Base-by-base conservation (phyloP, 2,888 invertebrate genomes). In the Polylopha cassiicola region DNA sequence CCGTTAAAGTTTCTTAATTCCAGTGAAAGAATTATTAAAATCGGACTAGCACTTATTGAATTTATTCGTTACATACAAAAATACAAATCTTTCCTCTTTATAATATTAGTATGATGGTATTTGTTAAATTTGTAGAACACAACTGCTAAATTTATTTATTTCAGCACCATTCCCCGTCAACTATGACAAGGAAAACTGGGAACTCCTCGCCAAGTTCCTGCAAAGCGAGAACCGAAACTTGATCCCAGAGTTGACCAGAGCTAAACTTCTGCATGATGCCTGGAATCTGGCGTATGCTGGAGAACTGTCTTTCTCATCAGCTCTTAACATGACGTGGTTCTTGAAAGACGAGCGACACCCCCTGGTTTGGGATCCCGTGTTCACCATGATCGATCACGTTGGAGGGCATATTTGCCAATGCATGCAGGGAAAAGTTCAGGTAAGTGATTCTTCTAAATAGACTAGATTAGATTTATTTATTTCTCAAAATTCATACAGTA, bases 121-220 rank as follows among this genome's bases (percentile, higher is more conserved):
- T n/a, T n/a, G n/a, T n/a, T n/a, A n/a, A n/a, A n/a, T n/a, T n/a
- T n/a, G n/a, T n/a, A n/a, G n/a, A n/a, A n/a, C n/a, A n/a, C n/a
- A n/a, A n/a, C 21, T 30, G 10, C n/a, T 28, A 6, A 15, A 4
- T 31, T 21, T 33, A n/a, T 33, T 39, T 23, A 15, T 65, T 65
- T 8, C 56, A 92, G 92, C 92, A 1, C 93, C 94, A 21, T 94
- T 90, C 73, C 92, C 93, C 2, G 95, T 95, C 0, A 94, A 94
- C 62, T 95, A 95, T 60, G 95, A 95, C 57, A 65, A 77, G 3
- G 76, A 86, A 21, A 95, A 94, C 64, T 95, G 95, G 95, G 88
- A 90, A 46, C 87, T 93, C 53, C 71, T 95, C 3, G 88, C 92
- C 0, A 71, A 87, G 14, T 93, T 87, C 60, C 77, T 94, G 0